Percentiles rank a stretch among this genome's conserved stretches.
phyloP scores from a whole-genome alignment of 2,797 vertebrate species.

The Meda fulgida region DNA sequence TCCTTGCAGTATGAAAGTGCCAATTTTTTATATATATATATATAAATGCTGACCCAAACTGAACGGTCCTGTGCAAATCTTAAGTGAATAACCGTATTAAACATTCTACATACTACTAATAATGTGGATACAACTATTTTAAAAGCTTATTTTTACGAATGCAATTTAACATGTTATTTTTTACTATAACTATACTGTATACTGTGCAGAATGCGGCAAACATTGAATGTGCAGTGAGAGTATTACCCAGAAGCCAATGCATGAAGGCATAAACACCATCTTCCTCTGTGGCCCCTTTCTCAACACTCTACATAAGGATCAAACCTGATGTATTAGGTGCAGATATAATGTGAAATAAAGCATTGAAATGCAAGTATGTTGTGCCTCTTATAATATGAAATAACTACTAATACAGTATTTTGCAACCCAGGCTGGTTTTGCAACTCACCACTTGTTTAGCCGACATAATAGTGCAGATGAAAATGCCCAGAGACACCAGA shows the following conservation, averaged over 20 bases:
- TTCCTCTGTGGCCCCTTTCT: constrained; percentile 75
- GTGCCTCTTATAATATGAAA: not conserved
- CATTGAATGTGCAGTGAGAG: constrained; percentile 45
- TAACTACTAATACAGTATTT: not conserved
- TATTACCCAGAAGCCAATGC: constrained; percentile 89
- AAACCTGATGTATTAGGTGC: constrained; percentile 2
- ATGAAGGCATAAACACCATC: constrained; percentile 81
- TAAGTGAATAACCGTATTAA: too few species aligned
- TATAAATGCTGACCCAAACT: too few species aligned
- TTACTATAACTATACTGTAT: not conserved
- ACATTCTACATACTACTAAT: not conserved
- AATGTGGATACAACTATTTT: not conserved
- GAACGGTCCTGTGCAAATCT: too few species aligned
- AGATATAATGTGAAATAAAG: not conserved
- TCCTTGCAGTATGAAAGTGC: not conserved
- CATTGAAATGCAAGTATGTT: not conserved
- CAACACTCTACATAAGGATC: constrained; percentile 67
- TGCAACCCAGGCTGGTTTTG: not conserved
- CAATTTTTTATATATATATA: too few species aligned
- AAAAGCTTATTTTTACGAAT: not conserved
- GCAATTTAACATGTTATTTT: not conserved
- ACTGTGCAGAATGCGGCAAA: not conserved
- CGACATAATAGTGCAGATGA: constrained; percentile 97
- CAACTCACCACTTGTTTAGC: constrained; percentile 95
- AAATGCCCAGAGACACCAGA: constrained; percentile 92